Percentiles rank a stretch among this genome's conserved stretches.
These are phyloP conservation scores for Nymphicus hollandicus DNA, from an alignment of 2,113 vertebrate genomes.

Conservation along the genomic window DNA sequence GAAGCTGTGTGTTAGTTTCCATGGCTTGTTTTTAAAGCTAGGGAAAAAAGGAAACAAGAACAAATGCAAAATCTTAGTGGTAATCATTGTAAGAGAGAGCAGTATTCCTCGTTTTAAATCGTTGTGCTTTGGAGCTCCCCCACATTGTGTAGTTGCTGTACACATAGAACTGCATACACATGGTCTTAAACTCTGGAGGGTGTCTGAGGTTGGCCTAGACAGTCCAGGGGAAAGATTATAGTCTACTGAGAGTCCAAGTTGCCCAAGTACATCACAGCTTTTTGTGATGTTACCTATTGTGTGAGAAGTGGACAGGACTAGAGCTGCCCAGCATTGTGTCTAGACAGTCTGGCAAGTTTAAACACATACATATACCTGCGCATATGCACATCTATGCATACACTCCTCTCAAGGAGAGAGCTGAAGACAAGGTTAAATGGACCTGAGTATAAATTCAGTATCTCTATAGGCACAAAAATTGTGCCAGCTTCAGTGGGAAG, in stretches of 20 bases:
- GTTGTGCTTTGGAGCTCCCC: neutral
- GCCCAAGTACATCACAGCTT: neutral
- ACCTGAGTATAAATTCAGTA: neutral
- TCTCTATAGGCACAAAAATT: neutral
- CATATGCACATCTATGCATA: rapidly evolving
- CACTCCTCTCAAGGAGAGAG: neutral
- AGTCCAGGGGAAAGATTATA: neutral
- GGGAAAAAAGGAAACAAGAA: neutral
- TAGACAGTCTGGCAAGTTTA: neutral
- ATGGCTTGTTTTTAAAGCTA: neutral
- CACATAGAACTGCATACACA: rapidly evolving
- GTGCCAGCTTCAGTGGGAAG: neutral
- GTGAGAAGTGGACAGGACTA: neutral
- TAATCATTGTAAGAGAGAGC: neutral
- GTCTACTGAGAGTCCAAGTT: neutral
- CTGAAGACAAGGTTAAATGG: neutral
- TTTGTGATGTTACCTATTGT: neutral
- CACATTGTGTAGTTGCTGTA: rapidly evolving
- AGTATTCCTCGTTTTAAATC: neutral
- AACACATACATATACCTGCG: neutral
- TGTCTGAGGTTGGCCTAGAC: neutral
- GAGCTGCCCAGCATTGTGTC: neutral
- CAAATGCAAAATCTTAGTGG: neutral
- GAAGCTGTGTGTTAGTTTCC: neutral
- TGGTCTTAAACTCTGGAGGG: rapidly evolving